Evolutionary conservation across 2,888 invertebrate species (phyloP).

Genomic region (Amphipoea oculea): DNA sequence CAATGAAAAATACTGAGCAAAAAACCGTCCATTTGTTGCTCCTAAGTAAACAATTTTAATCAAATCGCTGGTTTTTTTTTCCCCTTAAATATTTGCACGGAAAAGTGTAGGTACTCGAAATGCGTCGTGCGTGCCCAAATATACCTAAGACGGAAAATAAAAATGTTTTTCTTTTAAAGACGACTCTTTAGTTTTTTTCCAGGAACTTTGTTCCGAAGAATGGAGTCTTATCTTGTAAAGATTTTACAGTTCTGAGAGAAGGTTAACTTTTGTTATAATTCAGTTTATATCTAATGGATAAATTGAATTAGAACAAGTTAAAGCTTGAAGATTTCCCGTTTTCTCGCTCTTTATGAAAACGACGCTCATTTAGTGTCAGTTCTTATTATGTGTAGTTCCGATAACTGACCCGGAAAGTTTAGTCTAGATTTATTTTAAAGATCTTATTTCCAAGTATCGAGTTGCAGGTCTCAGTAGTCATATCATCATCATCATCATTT

Average conservation of each 20-base stretch:
- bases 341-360: constrained; percentile 35
- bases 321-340: constrained; percentile 47
- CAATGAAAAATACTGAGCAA: constrained; percentile 73
- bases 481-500: no score
- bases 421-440: not conserved
- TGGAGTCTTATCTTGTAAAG: constrained; percentile 43
- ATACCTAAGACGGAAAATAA: constrained; percentile 44
- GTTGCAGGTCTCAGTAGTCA: not conserved
- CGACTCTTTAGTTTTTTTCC: constrained; percentile 36
- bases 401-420: constrained; percentile 7
- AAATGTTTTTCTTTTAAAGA: constrained; percentile 53
- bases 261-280: constrained; percentile 64
- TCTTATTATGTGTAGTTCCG: constrained; percentile 3
- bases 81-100: constrained; percentile 65
- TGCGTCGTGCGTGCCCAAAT: constrained; percentile 54
- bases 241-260: constrained; percentile 53
- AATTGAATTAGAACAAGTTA: constrained; percentile 60
- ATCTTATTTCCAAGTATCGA: not conserved
- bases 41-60: constrained; percentile 79
- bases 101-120: constrained; percentile 33
- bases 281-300: constrained; percentile 59
- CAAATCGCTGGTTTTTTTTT: constrained; percentile 70
- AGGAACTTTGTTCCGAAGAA: constrained; percentile 26
- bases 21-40: constrained; percentile 72
- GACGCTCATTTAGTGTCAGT: constrained; percentile 38